Base-by-base conservation (phyloP, 2,888 invertebrate genomes). In the Argynnis bischoffii region DNA sequence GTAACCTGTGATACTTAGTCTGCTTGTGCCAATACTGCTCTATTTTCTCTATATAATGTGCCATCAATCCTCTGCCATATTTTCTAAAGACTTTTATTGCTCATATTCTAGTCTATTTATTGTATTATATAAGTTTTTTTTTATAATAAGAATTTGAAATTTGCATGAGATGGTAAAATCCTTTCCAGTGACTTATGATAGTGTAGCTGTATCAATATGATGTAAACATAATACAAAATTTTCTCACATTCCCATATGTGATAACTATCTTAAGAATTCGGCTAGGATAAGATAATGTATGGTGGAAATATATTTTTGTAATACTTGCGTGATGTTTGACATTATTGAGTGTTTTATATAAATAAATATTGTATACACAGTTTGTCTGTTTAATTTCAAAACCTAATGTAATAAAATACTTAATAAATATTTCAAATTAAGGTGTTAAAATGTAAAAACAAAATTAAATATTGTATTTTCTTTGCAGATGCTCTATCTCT, bases 41-140 rank as follows among this genome's bases (percentile, higher is more conserved):
- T 64, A 55, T 66, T 64, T 72, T 56, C 57, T 66, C 71, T 73
- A 66, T 71, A 72, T 63, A 66, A 80, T 81, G 90, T 90, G 90
- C 90, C 89, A 90, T 90, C 75, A 77, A 76, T 72, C 74, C 80
- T 83, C 81, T 86, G 89, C 89, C 90, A 90, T 90, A 85, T 81
- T 77, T 81, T 79, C 81, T 81, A 79, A 84, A 88, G 85, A 87
- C 86, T 48, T 87, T 84, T 85, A 86, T 90, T 92, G 92, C 92
- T 92, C 92, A 92, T 89, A 83, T 88, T 91, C 92, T 92, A 92
- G 92, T 92, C 92, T 92, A 88, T 86, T 87, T 85, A 78, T 79
- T 80, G 76, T 79, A 76, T 76, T 79, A 70, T 69, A 72, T 74
- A 72, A 72, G 72, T 54, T 53, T 66, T 68, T 66, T 68, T 70